A percentile compares a stretch with the other conserved stretches of the same genome.
Conservation (phyloP, 2,888 invertebrate species). For the Leucophenga maculata region DNA sequence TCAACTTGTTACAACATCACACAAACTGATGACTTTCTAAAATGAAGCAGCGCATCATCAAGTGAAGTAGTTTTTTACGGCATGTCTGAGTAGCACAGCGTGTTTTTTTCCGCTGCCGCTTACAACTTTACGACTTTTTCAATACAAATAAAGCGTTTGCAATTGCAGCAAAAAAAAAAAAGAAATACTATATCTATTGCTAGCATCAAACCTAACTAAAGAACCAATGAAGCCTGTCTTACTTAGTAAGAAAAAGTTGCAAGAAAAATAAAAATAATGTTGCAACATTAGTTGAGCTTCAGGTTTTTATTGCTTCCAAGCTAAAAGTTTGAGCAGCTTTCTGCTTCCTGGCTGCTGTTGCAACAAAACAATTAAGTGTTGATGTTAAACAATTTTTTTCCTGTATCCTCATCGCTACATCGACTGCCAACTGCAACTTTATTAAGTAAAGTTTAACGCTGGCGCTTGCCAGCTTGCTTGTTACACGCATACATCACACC, state of each 20-base stretch:
- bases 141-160: conserved; percentile 33
- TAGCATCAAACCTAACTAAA: conserved; percentile 15
- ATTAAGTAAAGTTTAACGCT: conserved; percentile 65
- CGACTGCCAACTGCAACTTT: conserved; percentile 60
- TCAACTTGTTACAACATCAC: background rate
- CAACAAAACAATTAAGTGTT: conserved; percentile 68
- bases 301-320: conserved; percentile 16
- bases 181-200: background rate
- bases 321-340: conserved; percentile 22
- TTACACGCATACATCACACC: background rate
- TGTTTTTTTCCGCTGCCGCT: conserved; percentile 15
- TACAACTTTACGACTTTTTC: conserved; percentile 36
- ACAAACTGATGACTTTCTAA: background rate
- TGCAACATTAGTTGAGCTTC: conserved; percentile 22
- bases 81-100: conserved; percentile 25
- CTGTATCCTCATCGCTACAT: conserved; percentile 23
- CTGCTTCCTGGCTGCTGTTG: conserved; percentile 20
- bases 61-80: conserved; percentile 40
- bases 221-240: background rate
- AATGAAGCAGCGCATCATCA: conserved; percentile 30
- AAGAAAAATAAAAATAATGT: conserved; percentile 10
- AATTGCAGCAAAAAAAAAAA: conserved; percentile 22
- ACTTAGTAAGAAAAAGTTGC: background rate
- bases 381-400: conserved; percentile 61
- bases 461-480: conserved; percentile 28